A percentile compares a stretch with the other conserved stretches of the same genome.
These are phyloP conservation scores for Epizoanthus stellaris DNA, from an alignment of 92 coral and sea anemone species.

Conservation along the genomic window DNA sequence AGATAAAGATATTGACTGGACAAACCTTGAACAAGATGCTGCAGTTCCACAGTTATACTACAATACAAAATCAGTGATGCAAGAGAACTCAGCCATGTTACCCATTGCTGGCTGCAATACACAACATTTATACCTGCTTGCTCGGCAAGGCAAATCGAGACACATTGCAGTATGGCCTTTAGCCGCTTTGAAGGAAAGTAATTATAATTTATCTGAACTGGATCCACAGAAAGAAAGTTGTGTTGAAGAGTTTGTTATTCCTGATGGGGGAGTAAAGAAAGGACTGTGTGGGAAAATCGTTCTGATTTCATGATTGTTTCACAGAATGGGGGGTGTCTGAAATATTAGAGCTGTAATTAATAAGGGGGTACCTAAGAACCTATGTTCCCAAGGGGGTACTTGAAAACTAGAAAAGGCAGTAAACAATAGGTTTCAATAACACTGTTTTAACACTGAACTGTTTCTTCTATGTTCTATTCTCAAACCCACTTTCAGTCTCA, in stretches of 20 bases:
- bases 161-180: constrained; percentile 88
- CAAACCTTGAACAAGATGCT: constrained; percentile 33
- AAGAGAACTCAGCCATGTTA: neutral
- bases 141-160: constrained; percentile 88
- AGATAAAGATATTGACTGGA: constrained; percentile 51
- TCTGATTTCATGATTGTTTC: constrained; percentile 37
- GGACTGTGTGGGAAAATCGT: constrained; percentile 82
- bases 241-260: constrained; percentile 61
- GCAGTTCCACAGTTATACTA: constrained; percentile 36
- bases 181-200: constrained; percentile 68
- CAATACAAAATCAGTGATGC: neutral
- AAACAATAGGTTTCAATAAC: no score
- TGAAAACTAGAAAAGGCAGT: no score
- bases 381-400: no score
- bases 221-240: constrained; percentile 54
- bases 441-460: no score
- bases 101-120: neutral
- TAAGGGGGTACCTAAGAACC: no score
- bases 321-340: no score
- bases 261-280: constrained; percentile 72
- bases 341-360: no score
- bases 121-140: constrained; percentile 64
- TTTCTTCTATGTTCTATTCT: no score
- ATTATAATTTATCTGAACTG: constrained; percentile 81
- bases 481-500: no score